These are phyloP conservation scores for Protodeltote pygarga DNA, from an alignment of 2,888 invertebrate species.

Conservation along the genomic window DNA sequence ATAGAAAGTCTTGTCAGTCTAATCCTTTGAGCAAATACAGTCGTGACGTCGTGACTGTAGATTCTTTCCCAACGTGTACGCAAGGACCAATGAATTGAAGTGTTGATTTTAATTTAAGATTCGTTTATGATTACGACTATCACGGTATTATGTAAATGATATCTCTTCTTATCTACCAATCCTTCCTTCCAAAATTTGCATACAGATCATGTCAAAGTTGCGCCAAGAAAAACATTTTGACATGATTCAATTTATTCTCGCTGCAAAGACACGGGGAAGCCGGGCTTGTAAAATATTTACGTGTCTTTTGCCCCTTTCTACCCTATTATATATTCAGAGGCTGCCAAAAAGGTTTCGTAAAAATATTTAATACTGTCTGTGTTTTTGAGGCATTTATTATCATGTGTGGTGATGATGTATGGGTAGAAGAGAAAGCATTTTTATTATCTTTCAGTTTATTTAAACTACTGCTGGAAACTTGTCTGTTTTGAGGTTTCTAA, in stretches of 20 bases:
- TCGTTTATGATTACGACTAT: too few species aligned
- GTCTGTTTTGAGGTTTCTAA: too few species aligned
- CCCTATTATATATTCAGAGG: slow-evolving; percentile 66
- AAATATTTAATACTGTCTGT: slow-evolving; percentile 50
- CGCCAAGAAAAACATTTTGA: slow-evolving; percentile 20
- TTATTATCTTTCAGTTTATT: neutral
- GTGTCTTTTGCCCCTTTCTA: slow-evolving; percentile 61
- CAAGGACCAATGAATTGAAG: too few species aligned
- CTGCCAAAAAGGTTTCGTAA: slow-evolving; percentile 62
- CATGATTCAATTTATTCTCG: slow-evolving; percentile 38
- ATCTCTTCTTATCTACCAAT: too few species aligned
- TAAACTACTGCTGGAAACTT: too few species aligned
- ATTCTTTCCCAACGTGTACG: too few species aligned
- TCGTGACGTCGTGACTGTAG: too few species aligned
- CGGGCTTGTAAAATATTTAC: slow-evolving; percentile 68
- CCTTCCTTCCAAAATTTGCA: too few species aligned
- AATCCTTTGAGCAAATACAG: too few species aligned
- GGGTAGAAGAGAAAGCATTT: neutral
- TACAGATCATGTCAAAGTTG: slow-evolving; percentile 22
- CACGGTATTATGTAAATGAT: too few species aligned
- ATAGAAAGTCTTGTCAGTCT: too few species aligned
- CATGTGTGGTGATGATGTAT: neutral
- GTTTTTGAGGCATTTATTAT: slow-evolving; percentile 19
- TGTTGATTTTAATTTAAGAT: too few species aligned
- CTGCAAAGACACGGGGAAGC: slow-evolving; percentile 51